These are phyloP conservation scores for Melitaea cinxia DNA, from an alignment of 1,140 invertebrate genomes.

Conservation along the genomic window DNA sequence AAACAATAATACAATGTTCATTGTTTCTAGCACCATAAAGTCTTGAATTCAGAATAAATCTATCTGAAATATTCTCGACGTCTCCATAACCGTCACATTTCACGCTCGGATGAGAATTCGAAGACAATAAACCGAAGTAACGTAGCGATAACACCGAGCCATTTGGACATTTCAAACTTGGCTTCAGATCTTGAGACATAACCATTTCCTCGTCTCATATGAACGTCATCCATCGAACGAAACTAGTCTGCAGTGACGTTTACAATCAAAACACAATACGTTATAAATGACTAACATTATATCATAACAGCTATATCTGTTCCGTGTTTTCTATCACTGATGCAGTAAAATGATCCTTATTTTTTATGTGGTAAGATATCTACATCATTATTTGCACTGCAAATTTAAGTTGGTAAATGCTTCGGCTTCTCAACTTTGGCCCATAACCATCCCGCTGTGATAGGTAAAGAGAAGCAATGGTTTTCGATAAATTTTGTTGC, in stretches of 20 bases:
- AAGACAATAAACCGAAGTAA: conserved; percentile 62
- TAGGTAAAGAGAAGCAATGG: conserved; percentile 67
- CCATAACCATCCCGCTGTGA: conserved; percentile 72
- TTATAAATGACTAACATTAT: conserved; percentile 76
- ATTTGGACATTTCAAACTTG: conserved; percentile 61
- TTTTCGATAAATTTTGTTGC: conserved; percentile 62
- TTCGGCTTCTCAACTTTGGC: conserved; percentile 36
- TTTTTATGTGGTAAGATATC: conserved; percentile 21
- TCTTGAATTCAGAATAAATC: conserved; percentile 38
- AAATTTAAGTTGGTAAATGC: conserved; percentile 10
- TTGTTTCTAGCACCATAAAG: conserved; percentile 15
- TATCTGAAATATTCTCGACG: conserved; percentile 39
- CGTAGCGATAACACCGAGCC: conserved; percentile 55
- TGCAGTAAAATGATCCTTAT: conserved; percentile 34
- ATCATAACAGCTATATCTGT: conserved; percentile 37
- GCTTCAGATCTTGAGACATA: conserved; percentile 62
- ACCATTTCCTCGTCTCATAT: conserved; percentile 75
- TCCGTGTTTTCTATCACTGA: not conserved
- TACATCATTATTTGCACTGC: not conserved
- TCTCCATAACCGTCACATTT: conserved; percentile 50
- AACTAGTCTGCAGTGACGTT: conserved; percentile 69
- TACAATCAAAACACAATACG: conserved; percentile 78
- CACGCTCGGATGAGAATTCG: conserved; percentile 40
- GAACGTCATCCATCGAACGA: conserved; percentile 57
- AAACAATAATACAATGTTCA: not conserved